Evolutionary conservation across 53 echinoderm and acorn worm species (phyloP).

Genomic region (Henricia sp.): DNA sequence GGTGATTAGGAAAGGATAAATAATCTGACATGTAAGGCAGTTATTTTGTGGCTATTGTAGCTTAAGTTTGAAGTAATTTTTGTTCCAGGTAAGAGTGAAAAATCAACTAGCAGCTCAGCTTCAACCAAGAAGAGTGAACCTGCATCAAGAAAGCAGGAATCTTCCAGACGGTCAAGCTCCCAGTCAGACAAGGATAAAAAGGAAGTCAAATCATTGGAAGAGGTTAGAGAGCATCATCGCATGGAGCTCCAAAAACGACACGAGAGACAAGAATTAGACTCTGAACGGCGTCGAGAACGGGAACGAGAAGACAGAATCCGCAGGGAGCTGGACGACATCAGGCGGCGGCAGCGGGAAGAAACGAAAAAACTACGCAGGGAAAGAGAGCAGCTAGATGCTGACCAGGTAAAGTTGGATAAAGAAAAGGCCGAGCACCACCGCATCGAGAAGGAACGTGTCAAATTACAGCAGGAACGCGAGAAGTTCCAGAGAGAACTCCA

Average conservation of each 20-base stretch:
- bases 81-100: conserved; percentile 22
- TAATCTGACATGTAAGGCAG: too few relatives aligned
- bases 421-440: conserved; percentile 85
- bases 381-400: conserved; percentile 82
- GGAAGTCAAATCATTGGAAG: conserved; percentile 81
- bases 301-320: conserved; percentile 71
- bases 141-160: conserved; percentile 36
- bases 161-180: not conserved
- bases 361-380: conserved; percentile 76
- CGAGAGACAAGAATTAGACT: conserved; percentile 81
- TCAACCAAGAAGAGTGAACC: conserved; percentile 40
- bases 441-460: conserved; percentile 83
- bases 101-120: not conserved
- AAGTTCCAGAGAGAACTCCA: conserved; percentile 80
- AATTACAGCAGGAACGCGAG: conserved; percentile 88
- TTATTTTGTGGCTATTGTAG: too few relatives aligned
- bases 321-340: conserved; percentile 81
- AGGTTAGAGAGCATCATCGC: conserved; percentile 86
- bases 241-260: conserved; percentile 66
- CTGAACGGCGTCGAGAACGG: conserved; percentile 83
- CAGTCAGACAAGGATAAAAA: conserved; percentile 56
- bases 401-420: conserved; percentile 79
- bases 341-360: conserved; percentile 84
- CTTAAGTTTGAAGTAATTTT: not conserved
- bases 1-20: too few relatives aligned